Conservation (phyloP, 2,888 invertebrate species). For the Phaonia tiefii region DNA sequence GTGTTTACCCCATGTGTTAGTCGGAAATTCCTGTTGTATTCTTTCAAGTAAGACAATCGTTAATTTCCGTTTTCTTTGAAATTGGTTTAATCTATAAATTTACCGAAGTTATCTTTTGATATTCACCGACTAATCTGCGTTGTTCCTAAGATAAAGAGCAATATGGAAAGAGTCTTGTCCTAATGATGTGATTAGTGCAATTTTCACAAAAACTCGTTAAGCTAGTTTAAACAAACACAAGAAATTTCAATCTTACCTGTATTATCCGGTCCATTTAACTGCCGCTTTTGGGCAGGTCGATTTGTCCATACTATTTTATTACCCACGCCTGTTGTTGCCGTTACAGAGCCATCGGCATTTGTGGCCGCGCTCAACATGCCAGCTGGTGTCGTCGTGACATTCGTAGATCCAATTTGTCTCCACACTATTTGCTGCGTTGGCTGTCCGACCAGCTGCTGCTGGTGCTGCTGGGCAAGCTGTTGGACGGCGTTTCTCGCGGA, state of each 20-base stretch:
- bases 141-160: too few relatives aligned
- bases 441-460: constrained; percentile 70
- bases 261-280: constrained; percentile 79
- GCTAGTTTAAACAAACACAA: too few relatives aligned
- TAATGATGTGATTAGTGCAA: too few relatives aligned
- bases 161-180: too few relatives aligned
- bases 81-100: too few relatives aligned
- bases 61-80: too few relatives aligned
- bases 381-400: constrained; percentile 71
- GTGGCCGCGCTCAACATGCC: constrained; percentile 63
- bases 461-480: constrained; percentile 70
- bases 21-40: too few relatives aligned
- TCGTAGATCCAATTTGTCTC: constrained; percentile 76
- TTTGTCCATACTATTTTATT: constrained; percentile 78
- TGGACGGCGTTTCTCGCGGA: constrained; percentile 73
- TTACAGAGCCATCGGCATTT: constrained; percentile 64
- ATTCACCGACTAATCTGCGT: too few relatives aligned
- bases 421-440: constrained; percentile 76
- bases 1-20: too few relatives aligned
- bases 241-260: constrained; percentile 69
- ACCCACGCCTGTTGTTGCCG: constrained; percentile 70
- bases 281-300: constrained; percentile 75
- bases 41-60: too few relatives aligned
- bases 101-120: too few relatives aligned
- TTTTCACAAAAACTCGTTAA: too few relatives aligned